Evolutionary conservation across 2,888 invertebrate genomes (phyloP), one percentile per base, ranked within the genome.

Genomic region (Tineola bisselliella): DNA sequence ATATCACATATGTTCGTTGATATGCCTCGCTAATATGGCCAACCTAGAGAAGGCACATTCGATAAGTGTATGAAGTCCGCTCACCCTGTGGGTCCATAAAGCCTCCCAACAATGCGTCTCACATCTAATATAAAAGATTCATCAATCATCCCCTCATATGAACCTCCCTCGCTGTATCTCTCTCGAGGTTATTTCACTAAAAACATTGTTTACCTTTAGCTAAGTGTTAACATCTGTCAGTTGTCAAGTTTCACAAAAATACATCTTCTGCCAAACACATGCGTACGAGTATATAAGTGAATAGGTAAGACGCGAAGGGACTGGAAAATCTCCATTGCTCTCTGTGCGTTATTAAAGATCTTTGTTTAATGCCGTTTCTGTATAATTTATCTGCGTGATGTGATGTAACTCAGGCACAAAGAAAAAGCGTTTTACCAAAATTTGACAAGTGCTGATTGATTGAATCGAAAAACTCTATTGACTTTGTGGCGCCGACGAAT

Each of bases 361-460:
- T n/a, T n/a, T 25, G 6, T 25, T 25, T 2, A 25, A 25, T 6
- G 25, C 25, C 25, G 6, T 25, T 25, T 25, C 25, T 6, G 25
- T 38, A 38, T 38, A 38, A 38, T 38, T 38, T 38, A 38, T 38
- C n/a, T 38, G 38, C n/a, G 38, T 38, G 10, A 38, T 38, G 38
- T 10, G 38, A 10, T n/a, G 38, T 38, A 38, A 38, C 38, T 38
- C 15, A 48, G 48, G 15, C 48, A 17, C 48, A 48, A 48, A 48
- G 15, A 17, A 48, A 48, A 48, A 48, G 13, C 48, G 48, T 48
- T 48, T 38, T 48, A 48, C 48, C 48, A 48, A 48, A 48, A 48
- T 17, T 48, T 48, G 48, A 48, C 48, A 48, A 48, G 48, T 48
- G 48, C 48, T 48, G 48, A 48, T 48, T 48, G 48, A 48, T 48